Base-by-base conservation (phyloP, 2,888 invertebrate species). In the Trichopoda pennipes region DNA sequence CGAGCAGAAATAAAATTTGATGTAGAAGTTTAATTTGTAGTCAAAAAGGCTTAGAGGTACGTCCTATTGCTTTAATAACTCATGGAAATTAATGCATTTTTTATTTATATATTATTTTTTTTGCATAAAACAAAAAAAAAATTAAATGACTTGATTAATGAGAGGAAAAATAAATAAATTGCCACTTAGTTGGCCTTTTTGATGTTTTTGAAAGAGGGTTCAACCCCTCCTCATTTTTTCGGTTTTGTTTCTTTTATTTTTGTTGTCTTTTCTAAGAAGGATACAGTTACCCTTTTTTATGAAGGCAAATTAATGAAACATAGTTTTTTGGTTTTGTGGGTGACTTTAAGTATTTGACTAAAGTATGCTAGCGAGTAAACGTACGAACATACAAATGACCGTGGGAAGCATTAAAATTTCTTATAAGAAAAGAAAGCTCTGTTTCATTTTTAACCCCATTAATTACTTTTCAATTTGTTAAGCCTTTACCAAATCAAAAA, bases 391-490 rank as follows among this genome's bases (percentile, higher is more conserved):
- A n/a, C 38, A 79, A 79, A 73, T 68, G 42, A 60, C 68, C 60
- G n/a, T 44, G 55, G 51, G 60, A 61, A 68, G 28, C 28, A 58
- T 73, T 66, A 61, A 49, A 61, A 61, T 66, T 76, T 81, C 35
- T 42, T 56, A 56, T 17, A 14, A 56, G 16, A 72, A 72, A 44
- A 38, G 49, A 68, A 51, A 44, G 2, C 6, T 17, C 3, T 17
- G 3, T 64, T 69, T 56, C 38, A n/a, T 28, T 49, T 28, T 47
- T 61, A 51, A 66, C 70, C 55, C 79, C 60, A 82, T 82, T 81
- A 81, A 81, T 81, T 82, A 78, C 79, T 49, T 82, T 82, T 75
- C 70, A 82, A 82, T 79, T 78, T 78, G 81, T 75, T 64, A 70
- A 64, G 23, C 35, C 53, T 19, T 66, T 61, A 32, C 2, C 10